Conservation (phyloP, 2,797 vertebrate genomes). For the Alca torda region DNA sequence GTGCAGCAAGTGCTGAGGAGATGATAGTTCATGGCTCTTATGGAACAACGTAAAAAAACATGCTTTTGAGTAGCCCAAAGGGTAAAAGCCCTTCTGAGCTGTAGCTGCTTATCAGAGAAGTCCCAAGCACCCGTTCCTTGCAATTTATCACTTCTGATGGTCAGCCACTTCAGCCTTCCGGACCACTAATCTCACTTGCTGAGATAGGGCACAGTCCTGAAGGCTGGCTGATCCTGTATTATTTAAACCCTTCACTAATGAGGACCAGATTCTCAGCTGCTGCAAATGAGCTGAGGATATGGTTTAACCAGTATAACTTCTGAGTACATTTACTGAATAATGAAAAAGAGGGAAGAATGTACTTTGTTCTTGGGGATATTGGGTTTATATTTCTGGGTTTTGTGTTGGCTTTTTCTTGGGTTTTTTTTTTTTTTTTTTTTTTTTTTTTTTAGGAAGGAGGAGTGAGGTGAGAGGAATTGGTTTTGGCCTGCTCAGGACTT, state of each 20-base stretch:
- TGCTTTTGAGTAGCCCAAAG: not conserved
- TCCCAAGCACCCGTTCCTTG: not conserved
- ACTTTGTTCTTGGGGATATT: not conserved
- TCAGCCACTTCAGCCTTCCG: not conserved
- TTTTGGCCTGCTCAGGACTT: conserved; percentile 23
- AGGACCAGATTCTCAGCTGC: conserved; percentile 19
- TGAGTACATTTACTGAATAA: conserved; percentile 1
- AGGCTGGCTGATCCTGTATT: not conserved
- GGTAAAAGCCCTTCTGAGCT: not conserved
- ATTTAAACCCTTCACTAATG: conserved; percentile 15
- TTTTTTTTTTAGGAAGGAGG: not conserved
- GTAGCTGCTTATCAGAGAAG: not conserved
- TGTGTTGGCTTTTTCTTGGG: not conserved
- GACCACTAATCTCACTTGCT: not conserved
- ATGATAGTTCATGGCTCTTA: not conserved
- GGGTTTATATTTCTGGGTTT: not conserved
- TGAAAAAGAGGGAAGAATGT: conserved; percentile 11
- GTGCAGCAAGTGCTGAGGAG: not conserved
- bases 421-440: too few species aligned
- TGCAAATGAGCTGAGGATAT: conserved; percentile 34
- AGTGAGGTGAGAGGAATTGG: not conserved
- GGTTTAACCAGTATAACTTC: conserved; percentile 12
- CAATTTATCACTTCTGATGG: not conserved
- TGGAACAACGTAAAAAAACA: not conserved
- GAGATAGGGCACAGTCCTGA: not conserved